Conservation (phyloP, 1,140 invertebrate species). For the Camponotus pennsylvanicus region DNA sequence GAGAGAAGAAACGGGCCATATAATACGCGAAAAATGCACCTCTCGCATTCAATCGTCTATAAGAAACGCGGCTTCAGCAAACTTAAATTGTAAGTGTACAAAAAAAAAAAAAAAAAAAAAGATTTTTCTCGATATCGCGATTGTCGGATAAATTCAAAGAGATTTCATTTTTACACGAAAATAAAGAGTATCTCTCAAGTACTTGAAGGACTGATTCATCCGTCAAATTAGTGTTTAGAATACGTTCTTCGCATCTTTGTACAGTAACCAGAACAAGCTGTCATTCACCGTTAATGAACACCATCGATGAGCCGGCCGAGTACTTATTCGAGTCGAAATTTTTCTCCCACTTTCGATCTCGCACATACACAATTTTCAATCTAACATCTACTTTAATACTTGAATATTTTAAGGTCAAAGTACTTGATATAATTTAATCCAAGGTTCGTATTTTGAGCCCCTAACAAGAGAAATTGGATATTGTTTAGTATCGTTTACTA, state of each 20-base stretch:
- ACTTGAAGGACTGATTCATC: neutral
- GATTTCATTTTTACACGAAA: neutral
- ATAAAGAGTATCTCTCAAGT: neutral
- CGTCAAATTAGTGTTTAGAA: neutral
- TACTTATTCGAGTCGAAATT: too few relatives aligned
- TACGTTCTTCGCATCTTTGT: neutral
- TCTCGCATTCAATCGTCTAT: conserved; percentile 5
- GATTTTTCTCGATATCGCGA: neutral
- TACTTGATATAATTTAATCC: too few relatives aligned
- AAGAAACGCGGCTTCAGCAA: neutral
- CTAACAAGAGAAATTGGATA: too few relatives aligned
- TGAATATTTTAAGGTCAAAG: too few relatives aligned
- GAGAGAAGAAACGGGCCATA: conserved; percentile 34
- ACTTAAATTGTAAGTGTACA: neutral
- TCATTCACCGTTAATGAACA: neutral
- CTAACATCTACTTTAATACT: too few relatives aligned
- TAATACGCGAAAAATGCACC: conserved; percentile 31
- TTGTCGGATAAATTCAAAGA: neutral
- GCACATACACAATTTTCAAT: too few relatives aligned
- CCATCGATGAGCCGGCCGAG: too few relatives aligned
- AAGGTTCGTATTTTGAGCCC: too few relatives aligned
- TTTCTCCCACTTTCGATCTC: too few relatives aligned
- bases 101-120: neutral
- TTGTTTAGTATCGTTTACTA: too few relatives aligned
- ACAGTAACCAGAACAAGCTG: neutral